Conservation (phyloP, 2,113 vertebrate species). For the Aldabrachelys gigantea region DNA sequence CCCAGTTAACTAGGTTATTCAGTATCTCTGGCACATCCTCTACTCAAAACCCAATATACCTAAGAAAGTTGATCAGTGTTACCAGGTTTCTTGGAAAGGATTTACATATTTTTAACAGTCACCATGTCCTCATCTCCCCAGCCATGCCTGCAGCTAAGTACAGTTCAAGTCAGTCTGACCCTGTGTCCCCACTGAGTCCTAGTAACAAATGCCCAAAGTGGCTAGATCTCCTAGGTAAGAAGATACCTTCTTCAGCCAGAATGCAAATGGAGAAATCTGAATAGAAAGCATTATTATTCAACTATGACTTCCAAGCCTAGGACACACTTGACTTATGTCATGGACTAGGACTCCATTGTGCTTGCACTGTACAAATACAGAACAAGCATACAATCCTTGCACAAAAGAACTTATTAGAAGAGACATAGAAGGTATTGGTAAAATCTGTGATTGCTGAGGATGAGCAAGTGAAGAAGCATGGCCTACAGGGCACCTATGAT, state of each 20-base stretch:
- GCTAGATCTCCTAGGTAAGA: background rate
- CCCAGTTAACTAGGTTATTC: background rate
- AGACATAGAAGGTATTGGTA: background rate
- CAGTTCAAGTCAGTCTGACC: background rate
- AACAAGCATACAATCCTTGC: background rate
- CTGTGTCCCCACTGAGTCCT: constrained; percentile 7
- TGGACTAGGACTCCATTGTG: background rate
- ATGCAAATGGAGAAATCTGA: constrained; percentile 46
- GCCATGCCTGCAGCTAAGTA: background rate
- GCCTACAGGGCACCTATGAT: background rate
- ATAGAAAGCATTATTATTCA: background rate
- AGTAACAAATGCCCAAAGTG: background rate
- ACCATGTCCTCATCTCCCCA: background rate
- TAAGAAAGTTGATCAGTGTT: background rate
- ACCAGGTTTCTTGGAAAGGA: background rate
- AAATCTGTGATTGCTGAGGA: background rate
- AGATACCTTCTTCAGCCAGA: constrained; percentile 47
- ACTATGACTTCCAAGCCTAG: background rate
- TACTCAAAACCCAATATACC: background rate
- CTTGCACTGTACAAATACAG: background rate
- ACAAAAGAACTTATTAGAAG: background rate
- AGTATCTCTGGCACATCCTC: background rate
- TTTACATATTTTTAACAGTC: background rate
- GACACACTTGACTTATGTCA: background rate
- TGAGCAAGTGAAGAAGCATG: background rate